Base-by-base conservation (phyloP, 2,888 invertebrate genomes). In the Tachystola acroxantha region DNA sequence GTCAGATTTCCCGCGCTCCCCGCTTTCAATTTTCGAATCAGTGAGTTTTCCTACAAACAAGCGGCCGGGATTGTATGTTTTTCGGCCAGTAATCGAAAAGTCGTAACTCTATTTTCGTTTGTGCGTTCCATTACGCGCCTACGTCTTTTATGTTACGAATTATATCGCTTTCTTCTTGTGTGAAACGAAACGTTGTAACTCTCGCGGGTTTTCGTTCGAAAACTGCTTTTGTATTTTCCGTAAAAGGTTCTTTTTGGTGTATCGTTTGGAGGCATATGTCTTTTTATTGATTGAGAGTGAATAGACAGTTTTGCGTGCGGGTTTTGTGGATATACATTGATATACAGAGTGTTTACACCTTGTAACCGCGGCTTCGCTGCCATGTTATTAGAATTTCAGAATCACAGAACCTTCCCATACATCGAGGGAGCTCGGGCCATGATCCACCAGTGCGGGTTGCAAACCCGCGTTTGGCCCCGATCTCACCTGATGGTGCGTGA, bases 1-100 rank as follows among this genome's bases (percentile, higher is more conserved):
- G 77, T 68, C 69, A 71, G 48, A 50, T 58, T 73, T 74, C 73
- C 73, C 76, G 72, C 75, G 60, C 47, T 45, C 53, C 51, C 50
- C 45, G 44, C 56, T 56, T 49, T 46, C 43, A 42, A 48, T 48
- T 46, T 46, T 46, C 41, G 41, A 43, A 44, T 52, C 59, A 48
- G 36, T 51, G 47, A 45, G 45, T 54, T 37, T 51, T 53, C 45
- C 12, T 44, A 44, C 51, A 52, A 56, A 51, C 49, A 57, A 31
- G 46, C 2, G 45, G 45, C 43, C 49, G 53, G 42, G 43, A 40
- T 24, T 24, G 24, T 24, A n/a, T 7, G 24, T 37, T 37, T 20
- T 36, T 14, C 30, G 29, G 11, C 19, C 14, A 14, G 22, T 33
- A 20, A 43, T 35, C 39, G 35, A 43, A 48, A 47, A 34, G 44